Evolutionary conservation across 1,140 invertebrate genomes (phyloP).

Genomic region (Drosophila littoralis): DNA sequence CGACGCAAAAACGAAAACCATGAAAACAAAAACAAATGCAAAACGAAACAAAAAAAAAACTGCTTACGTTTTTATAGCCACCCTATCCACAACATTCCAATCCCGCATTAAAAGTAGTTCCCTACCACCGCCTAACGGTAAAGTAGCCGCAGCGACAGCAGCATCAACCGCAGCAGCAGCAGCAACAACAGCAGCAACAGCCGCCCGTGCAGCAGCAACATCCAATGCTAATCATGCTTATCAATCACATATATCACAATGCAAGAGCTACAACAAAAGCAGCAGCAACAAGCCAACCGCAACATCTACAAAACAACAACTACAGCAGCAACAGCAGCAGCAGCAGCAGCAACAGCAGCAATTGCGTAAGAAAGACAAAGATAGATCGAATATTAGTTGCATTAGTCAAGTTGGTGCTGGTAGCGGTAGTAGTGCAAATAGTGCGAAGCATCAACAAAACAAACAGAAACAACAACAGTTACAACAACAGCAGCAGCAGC

Average conservation of each 20-base stretch:
- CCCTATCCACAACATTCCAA: conserved; percentile 85
- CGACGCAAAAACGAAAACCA: conserved; percentile 32
- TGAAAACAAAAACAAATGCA: conserved; percentile 38
- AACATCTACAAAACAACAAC: conserved; percentile 34
- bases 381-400: conserved; percentile 81
- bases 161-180: conserved; percentile 57
- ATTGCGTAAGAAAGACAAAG: conserved; percentile 83
- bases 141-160: conserved; percentile 73
- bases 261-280: conserved; percentile 52
- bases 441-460: conserved; percentile 79
- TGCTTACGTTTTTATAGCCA: conserved; percentile 85
- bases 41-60: conserved; percentile 54
- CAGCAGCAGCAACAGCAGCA: conserved; percentile 55
- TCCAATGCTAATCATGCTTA: conserved; percentile 75
- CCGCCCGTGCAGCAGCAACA: conserved; percentile 59
- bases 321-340: conserved; percentile 35
- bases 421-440: conserved; percentile 70
- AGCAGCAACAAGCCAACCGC: conserved; percentile 39
- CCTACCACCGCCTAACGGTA: conserved; percentile 83
- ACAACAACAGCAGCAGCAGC: conserved; percentile 48
- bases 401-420: conserved; percentile 72
- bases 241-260: conserved; percentile 73
- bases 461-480: conserved; percentile 71
- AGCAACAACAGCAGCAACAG: conserved; percentile 50
- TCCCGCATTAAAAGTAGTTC: conserved; percentile 86